Evolutionary conservation across 2,888 invertebrate genomes (phyloP).

Genomic region (Eutolmus rufibarbis): DNA sequence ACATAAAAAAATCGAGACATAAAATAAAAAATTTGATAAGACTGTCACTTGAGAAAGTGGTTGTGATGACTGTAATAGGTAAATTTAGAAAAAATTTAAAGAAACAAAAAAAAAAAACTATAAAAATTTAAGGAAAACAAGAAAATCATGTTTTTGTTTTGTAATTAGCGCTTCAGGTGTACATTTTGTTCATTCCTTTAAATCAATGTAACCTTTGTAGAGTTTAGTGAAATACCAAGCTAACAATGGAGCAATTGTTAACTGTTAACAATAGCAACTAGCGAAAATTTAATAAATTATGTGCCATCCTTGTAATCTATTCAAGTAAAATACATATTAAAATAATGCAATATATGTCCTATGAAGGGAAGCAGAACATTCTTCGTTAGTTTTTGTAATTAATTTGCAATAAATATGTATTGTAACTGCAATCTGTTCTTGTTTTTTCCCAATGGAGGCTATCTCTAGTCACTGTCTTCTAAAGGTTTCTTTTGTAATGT

Average conservation of each 20-base stretch:
- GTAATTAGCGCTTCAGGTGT: neutral
- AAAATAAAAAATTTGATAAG: conserved; percentile 8
- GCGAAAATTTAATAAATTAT: neutral
- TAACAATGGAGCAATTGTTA: neutral
- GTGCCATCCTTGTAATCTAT: conserved; percentile 27
- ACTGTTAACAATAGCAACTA: neutral
- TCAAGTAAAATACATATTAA: conserved; percentile 1
- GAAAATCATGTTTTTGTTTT: neutral
- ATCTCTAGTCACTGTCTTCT: no score
- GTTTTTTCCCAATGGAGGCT: neutral
- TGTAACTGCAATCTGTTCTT: neutral
- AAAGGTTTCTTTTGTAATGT: no score
- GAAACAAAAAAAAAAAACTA: neutral
- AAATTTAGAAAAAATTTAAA: neutral
- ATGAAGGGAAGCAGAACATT: conserved; percentile 7
- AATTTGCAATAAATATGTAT: conserved; percentile 27
- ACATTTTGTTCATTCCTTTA: neutral
- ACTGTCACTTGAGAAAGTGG: conserved; percentile 29
- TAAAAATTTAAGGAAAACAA: neutral
- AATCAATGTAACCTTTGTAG: neutral
- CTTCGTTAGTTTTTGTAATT: conserved; percentile 27
- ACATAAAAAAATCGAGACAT: neutral
- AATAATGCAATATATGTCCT: conserved; percentile 5
- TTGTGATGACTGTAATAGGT: conserved; percentile 29
- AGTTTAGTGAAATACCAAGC: neutral